These are phyloP conservation scores for Darwinula stevensoni DNA, from an alignment of 2,888 invertebrate species.

Conservation along the genomic window DNA sequence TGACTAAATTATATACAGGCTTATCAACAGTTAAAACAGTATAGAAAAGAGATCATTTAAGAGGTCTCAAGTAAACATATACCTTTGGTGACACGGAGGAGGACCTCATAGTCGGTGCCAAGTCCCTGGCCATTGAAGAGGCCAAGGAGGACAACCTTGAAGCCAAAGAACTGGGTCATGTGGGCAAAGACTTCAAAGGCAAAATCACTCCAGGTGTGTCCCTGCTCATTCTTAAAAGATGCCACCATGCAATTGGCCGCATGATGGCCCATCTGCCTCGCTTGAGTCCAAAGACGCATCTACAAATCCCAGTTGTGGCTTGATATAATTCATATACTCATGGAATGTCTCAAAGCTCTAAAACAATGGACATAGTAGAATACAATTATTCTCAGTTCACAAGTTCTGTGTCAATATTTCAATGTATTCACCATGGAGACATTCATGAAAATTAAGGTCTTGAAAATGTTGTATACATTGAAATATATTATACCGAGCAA, in stretches of 20 bases:
- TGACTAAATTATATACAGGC: neutral
- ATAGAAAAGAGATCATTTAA: neutral
- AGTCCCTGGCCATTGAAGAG: conserved; percentile 75
- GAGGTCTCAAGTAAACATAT: conserved; percentile 9
- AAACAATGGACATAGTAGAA: no score
- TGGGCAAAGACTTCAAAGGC: conserved; percentile 94
- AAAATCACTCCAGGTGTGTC: conserved; percentile 30
- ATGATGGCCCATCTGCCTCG: conserved; percentile 83
- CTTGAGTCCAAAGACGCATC: conserved; percentile 93
- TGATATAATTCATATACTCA: no score
- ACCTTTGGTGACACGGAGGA: conserved; percentile 50
- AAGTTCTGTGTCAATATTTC: no score
- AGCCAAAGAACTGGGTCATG: conserved; percentile 76
- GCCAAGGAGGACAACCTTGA: conserved; percentile 68
- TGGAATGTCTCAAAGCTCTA: neutral
- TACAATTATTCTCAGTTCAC: no score
- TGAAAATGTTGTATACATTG: no score
- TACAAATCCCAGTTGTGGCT: no score
- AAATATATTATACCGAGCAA: no score
- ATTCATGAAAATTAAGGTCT: no score
- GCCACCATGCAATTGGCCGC: conserved; percentile 61
- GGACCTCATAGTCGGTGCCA: conserved; percentile 40
- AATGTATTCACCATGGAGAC: no score
- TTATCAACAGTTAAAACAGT: conserved; percentile 1
- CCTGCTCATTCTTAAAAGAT: conserved; percentile 14